Conservation (phyloP, 2,797 vertebrate species). For the Spinibarbus caldwelli region DNA sequence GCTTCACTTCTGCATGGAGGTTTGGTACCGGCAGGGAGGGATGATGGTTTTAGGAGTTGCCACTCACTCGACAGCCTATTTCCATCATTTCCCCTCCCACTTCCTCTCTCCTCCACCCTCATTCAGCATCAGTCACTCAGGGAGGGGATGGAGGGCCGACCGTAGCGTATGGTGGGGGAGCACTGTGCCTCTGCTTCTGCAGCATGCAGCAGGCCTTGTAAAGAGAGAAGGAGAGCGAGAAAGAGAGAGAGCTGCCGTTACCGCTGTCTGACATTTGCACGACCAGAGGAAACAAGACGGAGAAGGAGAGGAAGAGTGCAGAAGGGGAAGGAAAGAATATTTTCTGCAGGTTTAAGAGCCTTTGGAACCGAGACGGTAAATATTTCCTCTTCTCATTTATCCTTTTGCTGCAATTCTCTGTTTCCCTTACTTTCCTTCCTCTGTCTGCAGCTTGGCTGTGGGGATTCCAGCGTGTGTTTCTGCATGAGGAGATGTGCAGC, state of each 20-base stretch:
- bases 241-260: conserved; percentile 71
- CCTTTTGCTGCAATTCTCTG: conserved; percentile 46
- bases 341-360: conserved; percentile 62
- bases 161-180: conserved; percentile 54
- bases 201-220: conserved; percentile 66
- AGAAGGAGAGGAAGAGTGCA: conserved; percentile 63
- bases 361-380: conserved; percentile 75
- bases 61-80: conserved; percentile 47
- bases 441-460: conserved; percentile 39
- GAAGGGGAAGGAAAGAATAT: conserved; percentile 68
- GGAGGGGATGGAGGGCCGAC: conserved; percentile 54
- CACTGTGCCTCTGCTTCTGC: conserved; percentile 76
- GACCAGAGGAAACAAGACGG: conserved; percentile 75
- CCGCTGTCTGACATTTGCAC: conserved; percentile 79
- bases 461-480: conserved; percentile 50
- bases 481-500: conserved; percentile 47
- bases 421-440: conserved; percentile 31
- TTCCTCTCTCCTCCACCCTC: conserved; percentile 23
- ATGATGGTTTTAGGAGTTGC: conserved; percentile 56
- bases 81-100: conserved; percentile 35
- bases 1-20: conserved; percentile 28
- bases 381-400: conserved; percentile 59
- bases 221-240: conserved; percentile 61
- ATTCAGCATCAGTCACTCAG: conserved; percentile 32
- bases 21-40: conserved; percentile 50